Percentiles rank a stretch among this genome's conserved stretches.
These are phyloP conservation scores for Hirudinaria manillensis DNA, from an alignment of 2,888 invertebrate genomes.

Conservation along the genomic window DNA sequence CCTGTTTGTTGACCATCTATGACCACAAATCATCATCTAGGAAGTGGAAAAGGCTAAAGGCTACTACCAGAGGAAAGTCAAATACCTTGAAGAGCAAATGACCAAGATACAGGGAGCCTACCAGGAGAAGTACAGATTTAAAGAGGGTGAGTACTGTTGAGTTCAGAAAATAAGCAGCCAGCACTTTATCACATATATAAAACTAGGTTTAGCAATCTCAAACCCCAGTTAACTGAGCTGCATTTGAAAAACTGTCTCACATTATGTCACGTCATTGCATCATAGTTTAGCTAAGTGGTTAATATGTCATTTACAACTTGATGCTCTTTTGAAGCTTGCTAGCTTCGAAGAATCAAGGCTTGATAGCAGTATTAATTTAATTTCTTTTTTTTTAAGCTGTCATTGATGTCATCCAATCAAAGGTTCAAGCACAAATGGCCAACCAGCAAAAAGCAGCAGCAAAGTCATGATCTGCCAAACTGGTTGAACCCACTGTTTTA, in stretches of 20 bases:
- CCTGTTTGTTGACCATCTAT: neutral
- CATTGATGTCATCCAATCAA: conserved; percentile 18
- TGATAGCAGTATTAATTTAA: neutral
- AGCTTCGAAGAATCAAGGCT: no score
- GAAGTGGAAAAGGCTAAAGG: conserved; percentile 75
- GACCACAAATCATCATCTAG: conserved; percentile 53
- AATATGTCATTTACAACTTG: no score
- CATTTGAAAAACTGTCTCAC: no score
- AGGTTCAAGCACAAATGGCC: conserved; percentile 10
- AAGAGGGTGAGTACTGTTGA: conserved; percentile 44
- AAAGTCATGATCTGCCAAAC: neutral
- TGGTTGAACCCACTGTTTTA: no score
- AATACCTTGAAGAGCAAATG: conserved; percentile 87
- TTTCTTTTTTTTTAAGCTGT: neutral
- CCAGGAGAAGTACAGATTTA: conserved; percentile 64
- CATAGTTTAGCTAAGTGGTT: no score
- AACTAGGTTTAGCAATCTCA: neutral
- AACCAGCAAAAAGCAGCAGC: neutral
- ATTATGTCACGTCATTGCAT: no score
- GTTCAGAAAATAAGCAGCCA: no score
- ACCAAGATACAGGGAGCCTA: conserved; percentile 80
- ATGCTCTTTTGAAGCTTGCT: no score
- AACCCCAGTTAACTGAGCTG: neutral
- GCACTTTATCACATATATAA: neutral
- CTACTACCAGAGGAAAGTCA: conserved; percentile 83